Conservation (phyloP, 2,113 vertebrate genomes). For the Rhinichthys klamathensis region DNA sequence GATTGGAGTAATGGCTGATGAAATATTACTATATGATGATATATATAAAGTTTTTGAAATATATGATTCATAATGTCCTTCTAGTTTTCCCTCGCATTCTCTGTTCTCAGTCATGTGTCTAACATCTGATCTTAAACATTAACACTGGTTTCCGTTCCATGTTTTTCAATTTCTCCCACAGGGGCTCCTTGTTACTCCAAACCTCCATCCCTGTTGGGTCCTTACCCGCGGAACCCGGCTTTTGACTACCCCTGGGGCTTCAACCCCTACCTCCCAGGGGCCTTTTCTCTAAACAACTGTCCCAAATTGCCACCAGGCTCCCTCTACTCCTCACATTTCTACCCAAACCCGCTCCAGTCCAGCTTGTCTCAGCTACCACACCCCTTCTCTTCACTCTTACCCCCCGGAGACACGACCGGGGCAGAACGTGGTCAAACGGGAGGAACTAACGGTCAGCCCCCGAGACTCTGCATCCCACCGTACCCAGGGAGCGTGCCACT, state of each 20-base stretch:
- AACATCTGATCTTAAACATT: constrained; percentile 40
- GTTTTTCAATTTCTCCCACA: constrained; percentile 61
- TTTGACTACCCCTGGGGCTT: constrained; percentile 93
- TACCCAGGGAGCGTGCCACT: constrained; percentile 70
- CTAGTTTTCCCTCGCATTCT: background rate
- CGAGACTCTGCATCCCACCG: constrained; percentile 70
- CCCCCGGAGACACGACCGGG: constrained; percentile 70
- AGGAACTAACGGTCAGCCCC: constrained; percentile 69
- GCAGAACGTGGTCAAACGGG: constrained; percentile 71
- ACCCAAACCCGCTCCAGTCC: constrained; percentile 84
- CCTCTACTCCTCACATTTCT: constrained; percentile 88
- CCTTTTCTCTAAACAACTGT: constrained; percentile 85
- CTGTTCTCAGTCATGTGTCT: background rate
- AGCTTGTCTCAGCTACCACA: constrained; percentile 83
- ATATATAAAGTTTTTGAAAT: background rate
- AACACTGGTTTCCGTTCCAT: constrained; percentile 58
- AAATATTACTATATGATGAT: no score
- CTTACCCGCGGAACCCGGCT: constrained; percentile 81
- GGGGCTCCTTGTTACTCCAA: constrained; percentile 86
- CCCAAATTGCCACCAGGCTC: constrained; percentile 87
- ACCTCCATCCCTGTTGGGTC: constrained; percentile 84
- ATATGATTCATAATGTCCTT: background rate
- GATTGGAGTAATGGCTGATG: no score
- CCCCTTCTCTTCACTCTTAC: constrained; percentile 79
- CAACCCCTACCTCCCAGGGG: constrained; percentile 86